phyloP scores from a whole-genome alignment of 2,888 invertebrate genomes.

The Lithophane leautieri region DNA sequence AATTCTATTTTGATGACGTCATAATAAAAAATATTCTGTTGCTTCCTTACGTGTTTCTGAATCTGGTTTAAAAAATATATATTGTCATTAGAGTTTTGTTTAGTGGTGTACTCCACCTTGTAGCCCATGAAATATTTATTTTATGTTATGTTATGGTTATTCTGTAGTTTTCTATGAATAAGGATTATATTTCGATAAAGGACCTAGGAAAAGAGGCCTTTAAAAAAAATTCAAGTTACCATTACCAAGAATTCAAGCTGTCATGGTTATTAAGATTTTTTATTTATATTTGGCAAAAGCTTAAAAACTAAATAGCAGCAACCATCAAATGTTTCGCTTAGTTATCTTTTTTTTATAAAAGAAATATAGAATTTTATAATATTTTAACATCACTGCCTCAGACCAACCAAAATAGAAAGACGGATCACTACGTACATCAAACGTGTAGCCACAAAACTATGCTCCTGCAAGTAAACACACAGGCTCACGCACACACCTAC shows the following conservation, averaged over 20 bases:
- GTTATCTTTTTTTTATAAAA: slow-evolving; percentile 22
- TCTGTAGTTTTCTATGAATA: slow-evolving; percentile 50
- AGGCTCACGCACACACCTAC: no score
- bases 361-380: slow-evolving; percentile 33
- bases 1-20: not conserved
- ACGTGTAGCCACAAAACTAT: no score
- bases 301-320: slow-evolving; percentile 34
- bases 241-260: slow-evolving; percentile 55
- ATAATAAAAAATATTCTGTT: not conserved
- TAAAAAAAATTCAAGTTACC: slow-evolving; percentile 63
- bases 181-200: slow-evolving; percentile 55
- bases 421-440: no score
- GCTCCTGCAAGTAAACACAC: no score
- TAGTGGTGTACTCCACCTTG: slow-evolving; percentile 29
- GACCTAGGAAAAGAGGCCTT: slow-evolving; percentile 54
- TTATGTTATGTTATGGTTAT: slow-evolving; percentile 38
- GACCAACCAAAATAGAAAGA: no score
- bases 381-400: slow-evolving; percentile 48
- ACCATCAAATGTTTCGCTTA: slow-evolving; percentile 38
- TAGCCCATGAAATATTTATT: slow-evolving; percentile 50
- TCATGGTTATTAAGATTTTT: slow-evolving; percentile 46
- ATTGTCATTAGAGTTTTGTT: slow-evolving; percentile 33
- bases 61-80: slow-evolving; percentile 40
- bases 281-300: slow-evolving; percentile 39
- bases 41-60: slow-evolving; percentile 35